Conservation (phyloP, 2,113 vertebrate genomes). For the Xyrauchen texanus region DNA sequence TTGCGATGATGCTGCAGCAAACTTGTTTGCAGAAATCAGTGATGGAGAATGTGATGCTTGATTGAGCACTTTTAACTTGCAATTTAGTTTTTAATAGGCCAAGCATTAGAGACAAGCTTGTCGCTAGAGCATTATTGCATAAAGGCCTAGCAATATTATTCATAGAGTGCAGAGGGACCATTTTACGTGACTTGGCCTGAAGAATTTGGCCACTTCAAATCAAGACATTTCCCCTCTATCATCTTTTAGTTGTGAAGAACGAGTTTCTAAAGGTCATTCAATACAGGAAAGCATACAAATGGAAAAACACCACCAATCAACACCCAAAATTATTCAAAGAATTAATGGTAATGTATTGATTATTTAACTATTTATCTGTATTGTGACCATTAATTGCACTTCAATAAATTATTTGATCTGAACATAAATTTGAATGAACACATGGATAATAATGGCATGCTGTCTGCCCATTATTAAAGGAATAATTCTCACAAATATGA, state of each 20-base stretch:
- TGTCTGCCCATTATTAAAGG: too few species aligned
- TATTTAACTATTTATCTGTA: too few species aligned
- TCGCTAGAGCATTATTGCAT: conserved; percentile 4
- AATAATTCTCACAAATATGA: too few species aligned
- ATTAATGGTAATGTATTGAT: too few species aligned
- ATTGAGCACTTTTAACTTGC: too few species aligned
- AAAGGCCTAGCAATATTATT: conserved; percentile 15
- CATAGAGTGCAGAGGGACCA: conserved; percentile 41
- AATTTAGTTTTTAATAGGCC: too few species aligned
- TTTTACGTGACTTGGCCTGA: conserved; percentile 32
- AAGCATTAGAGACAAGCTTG: conserved; percentile 13
- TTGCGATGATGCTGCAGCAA: not conserved
- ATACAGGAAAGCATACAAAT: conserved; percentile 73
- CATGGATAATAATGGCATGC: too few species aligned
- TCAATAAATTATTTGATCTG: not conserved
- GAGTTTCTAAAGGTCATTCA: conserved; percentile 81
- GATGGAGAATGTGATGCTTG: too few species aligned
- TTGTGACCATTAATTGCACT: not conserved
- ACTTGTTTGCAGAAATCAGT: too few species aligned
- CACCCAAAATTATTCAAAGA: conserved; percentile 79
- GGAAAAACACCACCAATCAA: conserved; percentile 64
- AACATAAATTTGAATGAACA: not conserved
- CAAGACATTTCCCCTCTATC: conserved; percentile 36
- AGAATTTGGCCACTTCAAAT: conserved; percentile 61
- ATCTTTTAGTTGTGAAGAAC: conserved; percentile 79